phyloP scores from a whole-genome alignment of 2,888 invertebrate genomes.

The Balanococcus diminutus region DNA sequence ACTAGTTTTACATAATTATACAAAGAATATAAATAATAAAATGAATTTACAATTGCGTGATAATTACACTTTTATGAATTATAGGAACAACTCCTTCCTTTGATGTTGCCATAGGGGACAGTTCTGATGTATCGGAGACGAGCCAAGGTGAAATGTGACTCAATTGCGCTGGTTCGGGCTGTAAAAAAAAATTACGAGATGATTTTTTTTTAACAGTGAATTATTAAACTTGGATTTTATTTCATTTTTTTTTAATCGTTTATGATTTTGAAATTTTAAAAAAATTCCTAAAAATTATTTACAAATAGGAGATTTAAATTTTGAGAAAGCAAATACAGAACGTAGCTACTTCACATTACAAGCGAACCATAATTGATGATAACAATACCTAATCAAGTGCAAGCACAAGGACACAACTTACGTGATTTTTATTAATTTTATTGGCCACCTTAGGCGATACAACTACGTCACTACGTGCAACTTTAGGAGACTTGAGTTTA shows the following conservation, averaged over 20 bases:
- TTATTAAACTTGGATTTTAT: too few species aligned
- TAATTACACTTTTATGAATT: constrained; percentile 84
- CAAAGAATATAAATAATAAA: neutral
- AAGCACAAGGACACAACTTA: neutral
- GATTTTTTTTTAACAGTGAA: too few species aligned
- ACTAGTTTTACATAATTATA: neutral
- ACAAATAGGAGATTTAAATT: neutral
- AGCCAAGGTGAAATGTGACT: constrained; percentile 82
- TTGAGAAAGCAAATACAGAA: neutral
- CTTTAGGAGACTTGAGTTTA: neutral
- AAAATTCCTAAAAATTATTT: too few species aligned
- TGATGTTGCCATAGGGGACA: constrained; percentile 41
- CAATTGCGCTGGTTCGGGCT: constrained; percentile 67
- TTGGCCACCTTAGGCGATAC: constrained; percentile 2
- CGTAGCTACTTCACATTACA: neutral
- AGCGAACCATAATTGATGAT: neutral
- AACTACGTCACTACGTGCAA: neutral
- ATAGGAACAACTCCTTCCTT: constrained; percentile 64
- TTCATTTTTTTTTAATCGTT: too few species aligned
- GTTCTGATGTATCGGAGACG: constrained; percentile 62
- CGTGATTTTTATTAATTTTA: constrained; percentile 2
- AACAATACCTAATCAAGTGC: neutral
- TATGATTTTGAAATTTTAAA: neutral
- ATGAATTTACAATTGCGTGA: constrained; percentile 73
- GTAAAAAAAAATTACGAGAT: constrained; percentile 62